Evolutionary conservation across 2,113 vertebrate genomes (phyloP).

Genomic region (Panurus biarmicus): DNA sequence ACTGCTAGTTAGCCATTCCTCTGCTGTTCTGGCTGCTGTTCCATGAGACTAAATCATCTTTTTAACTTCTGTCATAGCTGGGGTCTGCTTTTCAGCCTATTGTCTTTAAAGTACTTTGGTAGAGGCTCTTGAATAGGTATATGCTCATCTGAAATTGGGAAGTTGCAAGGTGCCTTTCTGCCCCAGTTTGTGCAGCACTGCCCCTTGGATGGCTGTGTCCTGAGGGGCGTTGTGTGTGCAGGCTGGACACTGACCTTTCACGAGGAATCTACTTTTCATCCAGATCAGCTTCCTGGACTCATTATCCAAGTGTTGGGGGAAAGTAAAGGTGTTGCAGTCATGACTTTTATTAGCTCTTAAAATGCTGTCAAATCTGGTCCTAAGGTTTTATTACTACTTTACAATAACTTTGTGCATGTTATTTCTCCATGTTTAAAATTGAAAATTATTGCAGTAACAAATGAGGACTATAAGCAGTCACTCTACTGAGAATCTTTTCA

Average conservation of each 20-base stretch:
- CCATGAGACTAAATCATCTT: neutral
- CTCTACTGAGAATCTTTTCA: neutral
- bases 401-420: neutral
- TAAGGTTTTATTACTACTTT: neutral
- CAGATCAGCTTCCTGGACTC: neutral
- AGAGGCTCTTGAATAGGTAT: neutral
- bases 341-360: neutral
- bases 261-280: neutral
- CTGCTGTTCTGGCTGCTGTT: neutral
- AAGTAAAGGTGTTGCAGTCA: neutral
- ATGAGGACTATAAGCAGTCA: neutral
- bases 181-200: neutral
- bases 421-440: neutral
- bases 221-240: neutral
- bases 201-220: neutral
- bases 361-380: neutral
- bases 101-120: neutral
- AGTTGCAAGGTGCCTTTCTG: neutral
- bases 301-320: neutral
- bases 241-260: neutral
- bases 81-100: neutral
- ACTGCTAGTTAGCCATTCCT: neutral
- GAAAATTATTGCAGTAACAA: neutral
- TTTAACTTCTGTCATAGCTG: neutral
- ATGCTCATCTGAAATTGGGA: neutral